phyloP scores from a whole-genome alignment of 2,797 vertebrate genomes.

The Sternarchorhynchus goeldii region DNA sequence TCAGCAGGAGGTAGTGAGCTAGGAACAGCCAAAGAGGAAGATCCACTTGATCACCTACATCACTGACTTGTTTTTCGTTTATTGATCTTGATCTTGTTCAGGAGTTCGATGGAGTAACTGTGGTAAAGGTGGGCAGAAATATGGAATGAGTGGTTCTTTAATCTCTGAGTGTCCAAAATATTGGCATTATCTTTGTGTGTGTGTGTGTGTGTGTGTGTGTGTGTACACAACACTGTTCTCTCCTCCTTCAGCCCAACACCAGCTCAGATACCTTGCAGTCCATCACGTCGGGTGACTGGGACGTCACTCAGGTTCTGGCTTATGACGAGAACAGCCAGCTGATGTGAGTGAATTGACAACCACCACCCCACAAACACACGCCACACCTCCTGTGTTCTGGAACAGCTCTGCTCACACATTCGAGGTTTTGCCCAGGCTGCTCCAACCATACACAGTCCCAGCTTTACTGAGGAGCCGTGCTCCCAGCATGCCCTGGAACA shows the following conservation, averaged over 20 bases:
- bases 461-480: background rate
- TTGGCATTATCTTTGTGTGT: slow-evolving; percentile 9
- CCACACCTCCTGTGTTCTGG: background rate
- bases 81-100: no score
- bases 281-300: slow-evolving; percentile 97
- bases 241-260: slow-evolving; percentile 83
- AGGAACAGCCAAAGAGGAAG: no score
- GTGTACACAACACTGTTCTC: slow-evolving; percentile 27
- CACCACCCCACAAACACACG: background rate
- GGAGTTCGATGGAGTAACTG: no score
- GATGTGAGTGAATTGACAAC: slow-evolving; percentile 79
- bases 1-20: no score
- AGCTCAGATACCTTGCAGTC: slow-evolving; percentile 90
- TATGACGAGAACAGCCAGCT: slow-evolving; percentile 89
- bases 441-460: background rate
- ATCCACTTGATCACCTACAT: no score
- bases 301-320: slow-evolving; percentile 91
- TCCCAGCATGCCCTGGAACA: background rate
- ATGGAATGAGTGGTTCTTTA: no score
- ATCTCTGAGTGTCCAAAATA: no score
- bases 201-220: slow-evolving; percentile 13
- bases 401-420: background rate
- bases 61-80: no score
- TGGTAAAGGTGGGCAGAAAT: no score
- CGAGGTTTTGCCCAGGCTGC: background rate